These are phyloP conservation scores for Trilocha varians DNA, from an alignment of 2,888 invertebrate genomes.

Conservation along the genomic window DNA sequence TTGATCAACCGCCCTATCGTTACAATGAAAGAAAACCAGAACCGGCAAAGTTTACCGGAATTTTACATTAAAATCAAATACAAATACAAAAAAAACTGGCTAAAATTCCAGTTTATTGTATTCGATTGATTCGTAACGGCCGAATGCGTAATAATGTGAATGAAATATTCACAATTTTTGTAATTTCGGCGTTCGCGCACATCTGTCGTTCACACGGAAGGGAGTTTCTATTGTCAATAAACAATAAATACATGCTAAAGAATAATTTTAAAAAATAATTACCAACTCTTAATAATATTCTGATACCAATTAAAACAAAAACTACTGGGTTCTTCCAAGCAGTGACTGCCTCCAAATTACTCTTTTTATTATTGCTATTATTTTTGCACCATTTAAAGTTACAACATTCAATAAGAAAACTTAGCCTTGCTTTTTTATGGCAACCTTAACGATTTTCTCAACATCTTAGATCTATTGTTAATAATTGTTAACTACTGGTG, in stretches of 20 bases:
- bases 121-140: conserved; percentile 71
- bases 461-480: conserved; percentile 41
- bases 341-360: neutral
- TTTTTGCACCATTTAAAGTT: conserved; percentile 15
- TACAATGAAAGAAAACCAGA: conserved; percentile 51
- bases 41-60: conserved; percentile 57
- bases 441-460: conserved; percentile 34
- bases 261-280: neutral
- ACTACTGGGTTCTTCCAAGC: neutral
- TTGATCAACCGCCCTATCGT: conserved; percentile 57
- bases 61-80: conserved; percentile 67
- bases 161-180: conserved; percentile 70
- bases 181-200: conserved; percentile 56
- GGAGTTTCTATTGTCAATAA: conserved; percentile 38
- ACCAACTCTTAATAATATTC: neutral
- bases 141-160: conserved; percentile 65
- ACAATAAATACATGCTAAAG: conserved; percentile 22
- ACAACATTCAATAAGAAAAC: conserved; percentile 14
- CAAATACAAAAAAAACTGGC: conserved; percentile 56
- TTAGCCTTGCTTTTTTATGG: conserved; percentile 43
- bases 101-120: conserved; percentile 64
- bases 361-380: neutral
- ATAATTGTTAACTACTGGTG: conserved; percentile 34
- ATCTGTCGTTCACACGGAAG: conserved; percentile 67
- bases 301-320: neutral